Evolutionary conservation across 2,888 invertebrate genomes (phyloP).

Genomic region (Eupithecia exiguata): DNA sequence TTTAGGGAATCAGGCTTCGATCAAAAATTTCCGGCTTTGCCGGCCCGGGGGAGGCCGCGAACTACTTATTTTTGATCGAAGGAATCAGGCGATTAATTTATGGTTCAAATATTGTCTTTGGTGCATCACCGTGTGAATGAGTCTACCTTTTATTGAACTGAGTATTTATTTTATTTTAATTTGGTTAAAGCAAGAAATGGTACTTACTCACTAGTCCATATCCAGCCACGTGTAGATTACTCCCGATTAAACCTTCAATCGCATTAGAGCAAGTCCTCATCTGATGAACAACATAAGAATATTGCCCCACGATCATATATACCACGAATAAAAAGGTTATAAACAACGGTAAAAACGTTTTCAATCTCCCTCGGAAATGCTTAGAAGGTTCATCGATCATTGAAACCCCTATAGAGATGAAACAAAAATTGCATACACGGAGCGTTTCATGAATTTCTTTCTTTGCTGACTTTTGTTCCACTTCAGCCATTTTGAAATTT

Average conservation of each 20-base stretch:
- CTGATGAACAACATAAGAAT: slow-evolving; percentile 56
- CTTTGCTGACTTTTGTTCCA: slow-evolving; percentile 42
- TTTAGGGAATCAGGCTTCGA: too few relatives aligned
- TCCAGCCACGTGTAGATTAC: slow-evolving; percentile 67
- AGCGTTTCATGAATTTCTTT: slow-evolving; percentile 61
- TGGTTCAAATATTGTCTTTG: too few relatives aligned
- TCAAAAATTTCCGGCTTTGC: too few relatives aligned
- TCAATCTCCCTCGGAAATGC: slow-evolving; percentile 46
- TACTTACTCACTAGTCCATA: slow-evolving; percentile 71
- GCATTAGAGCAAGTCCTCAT: slow-evolving; percentile 51
- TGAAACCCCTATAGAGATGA: slow-evolving; percentile 60
- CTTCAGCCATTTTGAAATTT: slow-evolving; percentile 30
- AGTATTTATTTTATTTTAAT: background rate
- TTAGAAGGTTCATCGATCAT: slow-evolving; percentile 56
- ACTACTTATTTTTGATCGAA: too few relatives aligned
- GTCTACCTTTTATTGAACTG: background rate
- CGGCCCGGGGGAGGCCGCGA: too few relatives aligned
- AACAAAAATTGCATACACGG: slow-evolving; percentile 60
- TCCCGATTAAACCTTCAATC: slow-evolving; percentile 63
- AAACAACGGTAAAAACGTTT: slow-evolving; percentile 47
- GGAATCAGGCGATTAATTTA: too few relatives aligned
- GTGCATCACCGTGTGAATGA: background rate
- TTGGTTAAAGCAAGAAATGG: background rate
- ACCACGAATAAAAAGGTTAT: slow-evolving; percentile 53
- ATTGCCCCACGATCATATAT: slow-evolving; percentile 56